Base-by-base conservation (phyloP, 1,140 invertebrate species). In the Ylistrum balloti region DNA sequence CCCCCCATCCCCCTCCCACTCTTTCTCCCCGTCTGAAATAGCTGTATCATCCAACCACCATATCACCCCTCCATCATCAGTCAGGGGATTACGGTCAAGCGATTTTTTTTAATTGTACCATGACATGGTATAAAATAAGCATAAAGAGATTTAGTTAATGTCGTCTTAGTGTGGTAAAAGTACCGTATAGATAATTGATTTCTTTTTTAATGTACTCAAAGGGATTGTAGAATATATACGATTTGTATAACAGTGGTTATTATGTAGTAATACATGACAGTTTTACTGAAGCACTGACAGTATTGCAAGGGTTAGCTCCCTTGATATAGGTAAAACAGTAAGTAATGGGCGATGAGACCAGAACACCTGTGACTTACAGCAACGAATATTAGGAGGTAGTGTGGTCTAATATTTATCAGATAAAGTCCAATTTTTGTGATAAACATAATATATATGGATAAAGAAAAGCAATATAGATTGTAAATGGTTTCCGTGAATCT, bases 301-400 rank as follows among this genome's bases (percentile, higher is more conserved):
- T 28, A 74, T 3, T 5, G n/a, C 22, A 74, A 74, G 56, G 28
- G 56, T 74, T 28, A 74, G 5, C n/a, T 74, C 56, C 56, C 56
- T 74, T 74, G n/a, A 74, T n/a, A 74, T 74, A 74, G 56, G 56
- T 74, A 74, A 74, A 74, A 74, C n/a, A 7, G 45, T 74, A 74
- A 74, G 56, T 74, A 74, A 1, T 45, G 35, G 5, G 11, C 22
- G 56, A 45, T 74, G 28, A 74, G 56, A 0, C 22, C 56, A 17
- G 15, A 74, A n/a, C n/a, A n/a, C n/a, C n/a, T n/a, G n/a, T n/a
- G n/a, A n/a, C n/a, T n/a, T n/a, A n/a, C n/a, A n/a, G n/a, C 56
- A 38, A 13, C 5, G 35, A 38, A 13, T 74, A 11, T 28, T n/a
- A 22, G n/a, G 9, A 3, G 28, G 56, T 28, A 74, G 22, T 74